Evolutionary conservation across 92 coral and sea anemone species (phyloP).

Genomic region (Epizoanthus fatuus): DNA sequence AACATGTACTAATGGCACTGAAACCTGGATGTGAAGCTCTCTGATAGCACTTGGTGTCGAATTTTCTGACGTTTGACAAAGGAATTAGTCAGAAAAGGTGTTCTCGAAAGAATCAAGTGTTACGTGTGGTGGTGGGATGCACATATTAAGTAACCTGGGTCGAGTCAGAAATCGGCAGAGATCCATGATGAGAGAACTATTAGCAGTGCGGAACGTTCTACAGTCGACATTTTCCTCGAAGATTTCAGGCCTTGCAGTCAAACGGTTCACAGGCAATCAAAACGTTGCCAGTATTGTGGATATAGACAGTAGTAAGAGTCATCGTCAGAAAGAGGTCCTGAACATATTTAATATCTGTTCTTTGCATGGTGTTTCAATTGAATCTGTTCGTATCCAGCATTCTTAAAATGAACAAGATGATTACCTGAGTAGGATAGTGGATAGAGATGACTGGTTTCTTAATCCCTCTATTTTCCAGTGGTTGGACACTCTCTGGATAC

Average conservation of each 20-base stretch:
- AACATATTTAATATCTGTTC: constrained; percentile 7
- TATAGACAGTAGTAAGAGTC: not conserved
- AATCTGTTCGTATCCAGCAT: constrained; percentile 69
- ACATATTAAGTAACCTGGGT: no score
- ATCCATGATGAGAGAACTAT: constrained; percentile 12
- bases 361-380: not conserved
- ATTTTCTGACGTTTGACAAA: no score
- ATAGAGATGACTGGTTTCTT: constrained; percentile 64
- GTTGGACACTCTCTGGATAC: constrained; percentile 62
- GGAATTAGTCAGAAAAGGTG: no score
- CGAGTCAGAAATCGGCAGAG: no score
- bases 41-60: no score
- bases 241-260: constrained; percentile 56
- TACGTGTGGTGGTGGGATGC: no score
- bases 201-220: constrained; percentile 38
- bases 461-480: not conserved
- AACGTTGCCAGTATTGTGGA: no score
- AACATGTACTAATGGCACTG: no score
- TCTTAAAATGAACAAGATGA: constrained; percentile 46
- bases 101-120: no score
- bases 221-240: constrained; percentile 37
- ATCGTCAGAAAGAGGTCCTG: constrained; percentile 48
- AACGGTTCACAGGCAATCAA: constrained; percentile 34
- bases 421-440: constrained; percentile 54
- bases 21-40: no score